These are phyloP conservation scores for Triplophysa tibetana DNA, from an alignment of 2,113 vertebrate genomes.

Conservation along the genomic window DNA sequence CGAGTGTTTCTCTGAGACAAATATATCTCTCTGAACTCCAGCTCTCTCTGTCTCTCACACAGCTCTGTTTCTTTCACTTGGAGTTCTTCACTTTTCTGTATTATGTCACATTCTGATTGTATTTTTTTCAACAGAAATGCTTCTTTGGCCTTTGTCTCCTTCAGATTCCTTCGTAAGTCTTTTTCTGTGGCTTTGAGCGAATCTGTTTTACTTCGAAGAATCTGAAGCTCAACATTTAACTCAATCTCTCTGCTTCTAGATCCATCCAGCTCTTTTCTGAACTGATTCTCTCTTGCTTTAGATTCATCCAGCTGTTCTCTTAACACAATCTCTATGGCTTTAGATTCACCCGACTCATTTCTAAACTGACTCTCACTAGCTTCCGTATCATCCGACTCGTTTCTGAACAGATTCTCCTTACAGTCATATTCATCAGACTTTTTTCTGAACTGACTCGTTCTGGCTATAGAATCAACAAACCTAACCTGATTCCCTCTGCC, in stretches of 20 bases:
- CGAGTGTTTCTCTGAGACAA: neutral
- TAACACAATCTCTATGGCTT: neutral
- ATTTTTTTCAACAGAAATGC: too few species aligned
- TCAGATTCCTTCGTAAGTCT: neutral
- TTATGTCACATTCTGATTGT: neutral
- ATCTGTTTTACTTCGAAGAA: neutral
- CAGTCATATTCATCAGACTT: neutral
- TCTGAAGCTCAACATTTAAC: neutral
- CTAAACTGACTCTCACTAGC: neutral
- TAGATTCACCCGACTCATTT: neutral
- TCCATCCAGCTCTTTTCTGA: neutral
- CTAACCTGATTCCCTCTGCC: neutral
- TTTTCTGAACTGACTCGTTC: neutral
- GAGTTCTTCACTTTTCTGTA: neutral
- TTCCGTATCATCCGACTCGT: neutral
- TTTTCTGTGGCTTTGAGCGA: neutral
- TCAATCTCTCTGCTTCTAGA: neutral
- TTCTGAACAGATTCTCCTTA: neutral
- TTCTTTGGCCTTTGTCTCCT: neutral
- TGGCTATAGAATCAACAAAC: too few species aligned
- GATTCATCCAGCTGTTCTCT: neutral
- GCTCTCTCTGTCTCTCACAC: neutral
- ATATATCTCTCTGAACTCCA: neutral
- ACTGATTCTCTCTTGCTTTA: too few species aligned
- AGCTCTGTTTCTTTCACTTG: neutral